Conservation (phyloP, 2,113 vertebrate species). For the Pseudonaja textilis region DNA sequence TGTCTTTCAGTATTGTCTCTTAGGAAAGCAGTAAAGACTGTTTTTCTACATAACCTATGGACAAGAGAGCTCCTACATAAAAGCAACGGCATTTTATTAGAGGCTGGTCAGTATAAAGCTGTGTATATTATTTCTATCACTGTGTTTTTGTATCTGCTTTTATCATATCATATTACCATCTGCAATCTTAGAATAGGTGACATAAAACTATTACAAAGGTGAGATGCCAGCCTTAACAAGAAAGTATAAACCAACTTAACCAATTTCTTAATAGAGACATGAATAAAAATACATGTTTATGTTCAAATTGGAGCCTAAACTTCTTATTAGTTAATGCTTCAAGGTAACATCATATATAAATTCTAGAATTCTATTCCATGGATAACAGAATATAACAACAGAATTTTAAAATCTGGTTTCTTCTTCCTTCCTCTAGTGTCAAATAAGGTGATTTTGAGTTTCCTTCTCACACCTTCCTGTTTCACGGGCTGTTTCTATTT, state of each 20-base stretch:
- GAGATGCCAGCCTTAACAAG: neutral
- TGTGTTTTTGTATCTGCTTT: neutral
- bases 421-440: neutral
- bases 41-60: no score
- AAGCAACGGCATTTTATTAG: neutral
- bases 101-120: neutral
- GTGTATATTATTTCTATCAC: neutral
- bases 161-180: neutral
- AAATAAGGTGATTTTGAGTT: neutral
- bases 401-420: no score
- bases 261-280: neutral
- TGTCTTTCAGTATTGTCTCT: neutral
- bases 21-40: no score
- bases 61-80: neutral
- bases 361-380: neutral
- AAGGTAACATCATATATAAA: neutral
- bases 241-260: neutral
- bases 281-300: neutral
- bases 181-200: neutral
- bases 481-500: neutral
- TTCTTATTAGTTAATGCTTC: neutral
- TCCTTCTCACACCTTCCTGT: neutral
- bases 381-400: neutral
- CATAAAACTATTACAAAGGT: neutral
- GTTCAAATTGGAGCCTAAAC: neutral